phyloP scores from a whole-genome alignment of 2,888 invertebrate genomes.

The Drosophila nr. medialis region DNA sequence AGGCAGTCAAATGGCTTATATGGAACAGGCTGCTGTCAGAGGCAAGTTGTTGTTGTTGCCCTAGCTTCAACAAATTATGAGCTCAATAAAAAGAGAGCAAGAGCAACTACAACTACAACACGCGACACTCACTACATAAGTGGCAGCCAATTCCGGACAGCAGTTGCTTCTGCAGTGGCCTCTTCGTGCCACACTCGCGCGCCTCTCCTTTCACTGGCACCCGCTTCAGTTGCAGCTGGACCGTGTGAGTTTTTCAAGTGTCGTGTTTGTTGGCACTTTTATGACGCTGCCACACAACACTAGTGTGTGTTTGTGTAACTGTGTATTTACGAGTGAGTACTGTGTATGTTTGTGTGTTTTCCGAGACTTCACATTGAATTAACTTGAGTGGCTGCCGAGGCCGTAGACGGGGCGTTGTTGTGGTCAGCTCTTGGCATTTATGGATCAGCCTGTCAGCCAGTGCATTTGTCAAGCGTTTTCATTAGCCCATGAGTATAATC shows the following conservation, averaged over 20 bases:
- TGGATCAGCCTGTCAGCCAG: constrained; percentile 56
- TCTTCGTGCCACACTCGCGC: constrained; percentile 10
- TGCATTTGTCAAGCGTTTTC: constrained; percentile 50
- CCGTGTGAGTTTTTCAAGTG: constrained; percentile 39
- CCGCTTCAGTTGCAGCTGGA: constrained; percentile 12
- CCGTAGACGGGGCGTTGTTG: constrained; percentile 21
- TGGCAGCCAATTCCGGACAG: constrained; percentile 57
- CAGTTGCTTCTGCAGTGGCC: constrained; percentile 38
- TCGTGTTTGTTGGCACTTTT: constrained; percentile 35
- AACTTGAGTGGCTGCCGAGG: constrained; percentile 60
- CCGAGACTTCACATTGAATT: constrained; percentile 62
- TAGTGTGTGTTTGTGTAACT: constrained; percentile 25
- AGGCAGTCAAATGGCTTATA: constrained; percentile 5
- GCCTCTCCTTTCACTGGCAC: background rate
- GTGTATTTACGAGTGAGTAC: constrained; percentile 3
- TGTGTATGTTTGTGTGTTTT: constrained; percentile 5
- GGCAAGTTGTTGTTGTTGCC: constrained; percentile 37
- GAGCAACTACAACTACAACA: constrained; percentile 36
- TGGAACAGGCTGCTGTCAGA: constrained; percentile 37
- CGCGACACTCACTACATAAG: constrained; percentile 57
- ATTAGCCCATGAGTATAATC: constrained; percentile 34
- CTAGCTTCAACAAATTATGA: constrained; percentile 68
- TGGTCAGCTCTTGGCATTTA: constrained; percentile 66
- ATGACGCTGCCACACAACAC: constrained; percentile 36
- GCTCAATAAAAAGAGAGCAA: constrained; percentile 59